phyloP scores from a whole-genome alignment of 2,888 invertebrate genomes.

The Limulus polyphemus region DNA sequence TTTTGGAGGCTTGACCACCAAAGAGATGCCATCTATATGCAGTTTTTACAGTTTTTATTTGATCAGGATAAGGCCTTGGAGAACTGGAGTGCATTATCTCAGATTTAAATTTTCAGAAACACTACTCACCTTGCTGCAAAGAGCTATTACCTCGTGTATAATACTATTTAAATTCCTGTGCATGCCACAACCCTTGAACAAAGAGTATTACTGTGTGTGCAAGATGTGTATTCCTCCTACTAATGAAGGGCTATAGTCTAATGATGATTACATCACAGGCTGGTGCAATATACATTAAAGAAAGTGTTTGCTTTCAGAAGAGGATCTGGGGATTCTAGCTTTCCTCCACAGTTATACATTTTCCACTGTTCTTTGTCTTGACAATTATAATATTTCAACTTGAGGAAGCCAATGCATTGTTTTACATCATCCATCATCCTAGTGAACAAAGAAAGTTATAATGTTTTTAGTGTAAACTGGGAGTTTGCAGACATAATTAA shows the following conservation, averaged over 20 bases:
- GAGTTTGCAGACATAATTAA: slow-evolving; percentile 67
- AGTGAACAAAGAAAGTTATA: slow-evolving; percentile 42
- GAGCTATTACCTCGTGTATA: no score
- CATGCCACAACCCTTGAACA: no score
- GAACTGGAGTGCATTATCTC: slow-evolving; percentile 50
- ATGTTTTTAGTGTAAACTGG: slow-evolving; percentile 57
- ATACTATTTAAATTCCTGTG: no score
- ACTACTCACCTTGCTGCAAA: no score
- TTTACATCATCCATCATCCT: slow-evolving; percentile 81
- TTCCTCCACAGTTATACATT: slow-evolving; percentile 88
- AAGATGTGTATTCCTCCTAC: no score
- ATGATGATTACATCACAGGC: no score
- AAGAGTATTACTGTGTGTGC: no score
- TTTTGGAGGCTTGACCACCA: slow-evolving; percentile 75
- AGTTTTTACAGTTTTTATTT: slow-evolving; percentile 89
- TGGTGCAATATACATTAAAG: no score
- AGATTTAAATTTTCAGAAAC: no score
- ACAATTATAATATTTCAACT: slow-evolving; percentile 84
- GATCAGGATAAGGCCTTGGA: slow-evolving; percentile 92
- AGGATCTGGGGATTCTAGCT: slow-evolving; percentile 51
- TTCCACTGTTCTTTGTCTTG: slow-evolving; percentile 78
- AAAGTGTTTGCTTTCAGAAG: slow-evolving; percentile 47
- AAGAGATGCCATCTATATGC: slow-evolving; percentile 69
- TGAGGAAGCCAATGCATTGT: slow-evolving; percentile 60
- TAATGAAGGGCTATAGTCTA: no score